Conservation (phyloP, 2,888 invertebrate genomes). For the Pammene fasciana region DNA sequence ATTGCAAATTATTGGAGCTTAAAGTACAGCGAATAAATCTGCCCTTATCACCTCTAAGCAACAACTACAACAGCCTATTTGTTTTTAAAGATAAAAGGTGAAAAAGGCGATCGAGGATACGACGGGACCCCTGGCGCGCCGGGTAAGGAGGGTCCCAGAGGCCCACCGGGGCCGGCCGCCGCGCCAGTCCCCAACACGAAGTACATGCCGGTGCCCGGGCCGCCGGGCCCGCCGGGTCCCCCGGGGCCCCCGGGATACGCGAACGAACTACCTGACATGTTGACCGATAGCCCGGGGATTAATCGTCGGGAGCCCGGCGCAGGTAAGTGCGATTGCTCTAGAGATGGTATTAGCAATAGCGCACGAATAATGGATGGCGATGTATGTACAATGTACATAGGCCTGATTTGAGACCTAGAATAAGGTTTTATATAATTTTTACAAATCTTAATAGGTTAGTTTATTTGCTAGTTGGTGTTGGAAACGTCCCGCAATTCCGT, state of each 20-base stretch:
- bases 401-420: background rate
- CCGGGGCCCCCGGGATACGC: constrained; percentile 67
- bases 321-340: constrained; percentile 52
- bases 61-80: constrained; percentile 42
- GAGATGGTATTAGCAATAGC: constrained; percentile 12
- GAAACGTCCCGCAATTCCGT: no score
- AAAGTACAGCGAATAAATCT: background rate
- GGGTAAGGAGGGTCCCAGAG: constrained; percentile 83
- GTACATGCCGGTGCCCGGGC: constrained; percentile 89
- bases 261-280: constrained; percentile 67
- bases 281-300: constrained; percentile 74
- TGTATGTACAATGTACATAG: background rate
- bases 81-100: constrained; percentile 79
- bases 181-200: constrained; percentile 78
- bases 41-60: background rate
- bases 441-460: no score
- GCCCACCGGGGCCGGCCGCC: constrained; percentile 86
- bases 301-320: constrained; percentile 65
- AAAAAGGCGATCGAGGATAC: constrained; percentile 88
- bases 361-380: constrained; percentile 11
- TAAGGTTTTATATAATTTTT: no score
- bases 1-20: background rate
- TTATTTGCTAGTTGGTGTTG: no score
- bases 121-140: constrained; percentile 82
- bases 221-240: constrained; percentile 88